phyloP scores from a whole-genome alignment of 1,140 invertebrate species.

The Trachelipus rathkii region DNA sequence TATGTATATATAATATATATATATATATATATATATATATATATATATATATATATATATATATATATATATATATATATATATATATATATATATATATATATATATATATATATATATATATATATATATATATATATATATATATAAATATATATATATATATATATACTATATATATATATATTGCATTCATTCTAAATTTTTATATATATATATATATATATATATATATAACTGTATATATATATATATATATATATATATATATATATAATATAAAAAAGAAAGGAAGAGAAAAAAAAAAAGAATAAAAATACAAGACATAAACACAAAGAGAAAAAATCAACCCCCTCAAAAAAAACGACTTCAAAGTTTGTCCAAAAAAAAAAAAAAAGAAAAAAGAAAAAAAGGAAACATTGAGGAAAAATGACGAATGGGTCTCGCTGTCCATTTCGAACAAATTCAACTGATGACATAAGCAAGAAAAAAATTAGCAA shows the following conservation, averaged over 20 bases:
- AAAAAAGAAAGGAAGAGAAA: not conserved
- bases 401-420: not conserved
- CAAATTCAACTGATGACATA: not conserved
- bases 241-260: conserved; percentile 21
- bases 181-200: no score
- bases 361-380: not conserved
- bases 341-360: not conserved
- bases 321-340: not conserved
- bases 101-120: conserved; percentile 19
- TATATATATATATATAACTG: conserved; percentile 14
- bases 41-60: not conserved
- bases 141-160: conserved; percentile 20
- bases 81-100: not conserved
- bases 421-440: not conserved
- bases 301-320: not conserved
- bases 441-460: not conserved
- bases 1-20: not conserved
- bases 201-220: conserved; percentile 20
- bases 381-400: not conserved
- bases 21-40: conserved; percentile 13
- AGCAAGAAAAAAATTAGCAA: not conserved
- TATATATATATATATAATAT: conserved; percentile 21
- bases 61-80: not conserved
- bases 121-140: conserved; percentile 20
- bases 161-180: conserved; percentile 25